A percentile compares a stretch with the other conserved stretches of the same genome.
phyloP scores from a whole-genome alignment of 2,113 vertebrate genomes.

The Orcinus orca region DNA sequence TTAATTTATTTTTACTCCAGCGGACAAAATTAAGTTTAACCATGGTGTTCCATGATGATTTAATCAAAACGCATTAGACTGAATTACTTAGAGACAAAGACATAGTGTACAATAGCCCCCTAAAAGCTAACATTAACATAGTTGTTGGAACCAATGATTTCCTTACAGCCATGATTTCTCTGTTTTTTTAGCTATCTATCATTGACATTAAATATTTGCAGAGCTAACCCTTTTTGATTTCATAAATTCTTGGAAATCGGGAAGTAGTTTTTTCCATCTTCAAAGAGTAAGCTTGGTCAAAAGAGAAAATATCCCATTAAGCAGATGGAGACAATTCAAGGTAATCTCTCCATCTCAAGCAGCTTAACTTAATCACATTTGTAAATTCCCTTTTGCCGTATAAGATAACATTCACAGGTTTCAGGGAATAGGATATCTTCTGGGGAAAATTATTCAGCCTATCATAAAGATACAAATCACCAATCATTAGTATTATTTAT shows the following conservation, averaged over 20 bases:
- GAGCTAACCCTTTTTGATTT: neutral
- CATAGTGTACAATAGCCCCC: neutral
- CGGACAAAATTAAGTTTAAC: neutral
- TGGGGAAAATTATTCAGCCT: neutral
- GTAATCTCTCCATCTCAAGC: neutral
- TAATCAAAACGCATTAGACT: neutral
- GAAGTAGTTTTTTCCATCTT: neutral
- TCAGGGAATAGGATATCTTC: neutral
- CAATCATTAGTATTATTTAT: neutral
- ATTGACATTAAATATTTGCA: neutral
- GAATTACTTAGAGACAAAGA: neutral
- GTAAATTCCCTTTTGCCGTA: neutral
- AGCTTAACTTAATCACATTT: neutral
- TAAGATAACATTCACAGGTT: neutral
- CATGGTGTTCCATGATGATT: neutral
- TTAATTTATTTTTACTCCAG: neutral
- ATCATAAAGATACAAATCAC: neutral
- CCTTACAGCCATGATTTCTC: neutral
- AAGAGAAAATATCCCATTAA: constrained; percentile 1
- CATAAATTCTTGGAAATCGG: neutral
- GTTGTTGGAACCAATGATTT: neutral
- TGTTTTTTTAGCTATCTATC: neutral
- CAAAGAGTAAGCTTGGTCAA: neutral
- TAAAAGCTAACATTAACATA: neutral
- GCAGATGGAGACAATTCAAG: neutral